These are phyloP conservation scores for Phaetusa simplex DNA, from an alignment of 2,113 vertebrate species.

Conservation along the genomic window DNA sequence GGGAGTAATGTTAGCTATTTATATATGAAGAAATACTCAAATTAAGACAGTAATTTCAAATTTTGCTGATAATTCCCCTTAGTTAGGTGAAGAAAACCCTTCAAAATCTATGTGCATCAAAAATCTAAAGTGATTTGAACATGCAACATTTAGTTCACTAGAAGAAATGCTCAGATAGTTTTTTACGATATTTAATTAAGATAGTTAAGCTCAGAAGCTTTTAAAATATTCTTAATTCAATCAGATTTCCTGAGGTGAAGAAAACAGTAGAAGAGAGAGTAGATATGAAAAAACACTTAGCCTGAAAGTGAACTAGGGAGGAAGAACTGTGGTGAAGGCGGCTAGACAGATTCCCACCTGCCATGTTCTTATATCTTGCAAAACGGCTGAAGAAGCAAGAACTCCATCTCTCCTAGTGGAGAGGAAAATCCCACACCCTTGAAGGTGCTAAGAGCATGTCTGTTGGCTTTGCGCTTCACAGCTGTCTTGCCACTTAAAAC, in stretches of 20 bases:
- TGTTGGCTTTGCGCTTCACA: neutral
- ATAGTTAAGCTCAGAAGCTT: neutral
- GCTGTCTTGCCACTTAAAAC: neutral
- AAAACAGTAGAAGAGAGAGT: neutral
- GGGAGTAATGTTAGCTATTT: neutral
- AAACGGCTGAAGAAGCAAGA: neutral
- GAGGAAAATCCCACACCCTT: neutral
- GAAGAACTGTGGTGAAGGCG: too few relatives aligned
- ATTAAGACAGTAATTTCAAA: neutral
- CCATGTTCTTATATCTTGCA: neutral
- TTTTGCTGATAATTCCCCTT: neutral
- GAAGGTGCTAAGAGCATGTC: neutral
- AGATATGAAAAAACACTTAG: neutral
- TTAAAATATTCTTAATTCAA: neutral
- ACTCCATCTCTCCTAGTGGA: neutral
- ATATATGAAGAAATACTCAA: neutral
- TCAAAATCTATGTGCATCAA: neutral
- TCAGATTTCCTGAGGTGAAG: neutral
- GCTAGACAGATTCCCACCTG: neutral
- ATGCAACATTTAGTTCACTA: neutral
- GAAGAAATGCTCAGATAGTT: neutral
- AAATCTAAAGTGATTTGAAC: neutral
- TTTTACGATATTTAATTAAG: neutral
- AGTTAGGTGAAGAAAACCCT: neutral
- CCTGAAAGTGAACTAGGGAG: neutral